Evolutionary conservation across 2,888 invertebrate species (phyloP), one percentile per base, ranked within the genome.

Genomic region (Ceratothoa steindachneri): DNA sequence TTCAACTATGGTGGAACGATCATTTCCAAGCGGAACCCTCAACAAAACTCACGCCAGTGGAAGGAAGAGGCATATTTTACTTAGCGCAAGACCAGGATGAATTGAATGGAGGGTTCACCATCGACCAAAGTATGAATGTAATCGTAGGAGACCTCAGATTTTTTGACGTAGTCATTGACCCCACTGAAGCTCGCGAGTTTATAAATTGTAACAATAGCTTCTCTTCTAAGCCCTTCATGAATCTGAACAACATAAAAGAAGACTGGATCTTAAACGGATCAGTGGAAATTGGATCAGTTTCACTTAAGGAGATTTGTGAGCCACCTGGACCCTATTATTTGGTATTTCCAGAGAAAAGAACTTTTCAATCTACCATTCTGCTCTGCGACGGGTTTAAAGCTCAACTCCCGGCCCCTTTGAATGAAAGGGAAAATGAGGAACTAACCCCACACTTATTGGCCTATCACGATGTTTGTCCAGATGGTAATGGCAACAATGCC

Each of bases 401-500:
- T 41, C 41, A 41, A 41, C 5, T 41, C 15, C 41, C 41, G 15
- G 41, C 41, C 5, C 41, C 41, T 5, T 41, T 41, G 15, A 41
- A 41, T 15, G 41, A 41, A 41, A 15, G 15, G 41, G 41, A 41
- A 15, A 41, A 41, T 41, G 41, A 5, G 41, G 15, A 41, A 41
- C 41, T 41, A 15, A 15, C 15, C 5, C 41, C 41, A 41, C 41
- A 41, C 41, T 41, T 41, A 41, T 41, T 41, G 41, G 15, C 5
- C 5, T 41, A 41, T 41, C 41, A 41, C 15, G 41, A 41, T 15
- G 15, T 41, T 2, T 67, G 67, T 3, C 29, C 29, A 7, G 67
- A 67, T 67, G 67, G 67, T 1, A 67, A 30, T 30, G 67, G 67
- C 19, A 67, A 67, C 30, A 30, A 30, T 30, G 19, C 30, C 5